Percentiles rank a stretch among this genome's conserved stretches.
Conservation (phyloP, 2,113 vertebrate genomes). For the Hoplias malabaricus region DNA sequence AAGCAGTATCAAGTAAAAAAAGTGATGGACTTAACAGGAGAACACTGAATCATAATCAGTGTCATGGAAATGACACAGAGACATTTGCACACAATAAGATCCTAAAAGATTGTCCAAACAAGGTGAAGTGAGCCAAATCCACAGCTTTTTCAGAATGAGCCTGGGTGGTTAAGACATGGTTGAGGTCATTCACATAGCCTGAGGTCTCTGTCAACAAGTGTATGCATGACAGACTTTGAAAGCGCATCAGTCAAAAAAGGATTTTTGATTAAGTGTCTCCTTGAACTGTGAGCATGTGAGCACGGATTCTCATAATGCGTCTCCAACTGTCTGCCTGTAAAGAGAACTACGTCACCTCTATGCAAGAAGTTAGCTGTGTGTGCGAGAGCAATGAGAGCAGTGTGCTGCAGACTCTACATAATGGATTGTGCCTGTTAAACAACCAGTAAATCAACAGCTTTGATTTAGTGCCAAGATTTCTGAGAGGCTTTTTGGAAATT, state of each 20-base stretch:
- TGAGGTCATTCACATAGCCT: constrained; percentile 23
- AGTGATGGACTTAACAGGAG: neutral
- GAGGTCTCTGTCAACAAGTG: constrained; percentile 18
- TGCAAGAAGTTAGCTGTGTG: neutral
- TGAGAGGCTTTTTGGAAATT: neutral
- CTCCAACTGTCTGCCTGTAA: neutral
- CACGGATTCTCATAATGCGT: constrained; percentile 1
- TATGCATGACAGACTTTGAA: constrained; percentile 4
- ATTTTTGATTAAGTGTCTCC: neutral
- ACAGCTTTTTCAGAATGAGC: neutral
- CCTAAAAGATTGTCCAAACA: constrained; percentile 9
- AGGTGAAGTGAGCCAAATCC: constrained; percentile 11
- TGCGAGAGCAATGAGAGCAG: neutral
- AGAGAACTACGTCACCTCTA: neutral
- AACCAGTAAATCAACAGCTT: neutral
- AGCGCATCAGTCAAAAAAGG: neutral
- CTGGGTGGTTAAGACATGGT: neutral
- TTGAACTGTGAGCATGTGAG: neutral
- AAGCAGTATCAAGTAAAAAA: neutral
- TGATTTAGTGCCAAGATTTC: neutral
- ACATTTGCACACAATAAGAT: constrained; percentile 22
- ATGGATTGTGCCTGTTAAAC: neutral
- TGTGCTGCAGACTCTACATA: neutral
- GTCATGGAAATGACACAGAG: constrained; percentile 22
- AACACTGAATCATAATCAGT: constrained; percentile 12